These are phyloP conservation scores for Zygothrica quintamaculata DNA, from an alignment of 2,888 invertebrate genomes.

Conservation along the genomic window DNA sequence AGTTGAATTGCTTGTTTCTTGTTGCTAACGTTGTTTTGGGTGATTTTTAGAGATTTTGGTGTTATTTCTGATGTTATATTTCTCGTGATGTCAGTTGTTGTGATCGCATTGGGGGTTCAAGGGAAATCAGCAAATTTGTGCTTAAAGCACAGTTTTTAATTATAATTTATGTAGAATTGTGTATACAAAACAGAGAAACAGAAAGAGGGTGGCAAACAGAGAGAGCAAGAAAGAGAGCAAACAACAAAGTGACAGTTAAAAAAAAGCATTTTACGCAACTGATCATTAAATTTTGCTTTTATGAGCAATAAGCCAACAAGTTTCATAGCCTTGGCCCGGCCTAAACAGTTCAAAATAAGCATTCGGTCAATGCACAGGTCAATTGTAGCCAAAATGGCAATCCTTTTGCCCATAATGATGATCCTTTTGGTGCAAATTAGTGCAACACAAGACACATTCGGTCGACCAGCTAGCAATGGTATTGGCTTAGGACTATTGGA, in stretches of 20 bases:
- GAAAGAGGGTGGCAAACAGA: too few relatives aligned
- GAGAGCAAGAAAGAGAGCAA: too few relatives aligned
- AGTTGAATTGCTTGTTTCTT: too few relatives aligned
- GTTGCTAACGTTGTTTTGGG: too few relatives aligned
- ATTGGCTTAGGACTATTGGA: conserved; percentile 53
- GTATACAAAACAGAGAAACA: conserved; percentile 26
- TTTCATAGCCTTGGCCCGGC: conserved; percentile 2
- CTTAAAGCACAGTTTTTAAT: conserved; percentile 6
- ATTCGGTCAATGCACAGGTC: conserved; percentile 1
- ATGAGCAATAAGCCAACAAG: conserved; percentile 4
- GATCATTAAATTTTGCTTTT: conserved; percentile 6
- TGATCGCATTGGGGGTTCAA: background rate
- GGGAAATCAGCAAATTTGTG: background rate
- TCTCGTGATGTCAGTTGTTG: background rate
- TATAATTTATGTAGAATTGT: too few relatives aligned
- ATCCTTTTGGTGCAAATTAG: background rate
- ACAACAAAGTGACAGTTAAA: conserved; percentile 10
- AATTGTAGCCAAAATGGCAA: background rate
- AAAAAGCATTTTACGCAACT: conserved; percentile 15
- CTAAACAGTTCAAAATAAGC: conserved; percentile 39
- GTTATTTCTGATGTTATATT: too few relatives aligned
- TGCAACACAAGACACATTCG: conserved; percentile 3
- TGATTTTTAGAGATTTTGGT: too few relatives aligned
- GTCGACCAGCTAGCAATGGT: conserved; percentile 45
- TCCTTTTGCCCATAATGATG: background rate